phyloP scores from a whole-genome alignment of 2,797 vertebrate species.

The Chelmon rostratus region DNA sequence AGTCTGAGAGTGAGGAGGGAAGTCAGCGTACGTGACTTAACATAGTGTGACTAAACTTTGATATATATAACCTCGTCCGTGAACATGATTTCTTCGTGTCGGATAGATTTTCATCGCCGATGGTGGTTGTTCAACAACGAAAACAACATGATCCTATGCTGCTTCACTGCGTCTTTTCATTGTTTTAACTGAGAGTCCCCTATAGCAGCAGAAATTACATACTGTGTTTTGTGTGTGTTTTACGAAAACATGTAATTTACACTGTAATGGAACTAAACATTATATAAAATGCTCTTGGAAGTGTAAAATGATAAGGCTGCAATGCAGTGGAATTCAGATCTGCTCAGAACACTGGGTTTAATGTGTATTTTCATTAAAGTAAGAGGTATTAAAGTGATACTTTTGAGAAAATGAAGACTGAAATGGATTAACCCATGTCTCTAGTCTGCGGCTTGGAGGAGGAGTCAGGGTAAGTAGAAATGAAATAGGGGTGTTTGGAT shows the following conservation, averaged over 20 bases:
- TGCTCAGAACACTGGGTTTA: slow-evolving; percentile 21
- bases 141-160: no score
- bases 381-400: slow-evolving; percentile 21
- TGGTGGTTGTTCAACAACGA: no score
- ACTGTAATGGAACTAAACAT: slow-evolving; percentile 22
- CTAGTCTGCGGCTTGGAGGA: slow-evolving; percentile 13
- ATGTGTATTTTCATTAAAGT: slow-evolving; percentile 28
- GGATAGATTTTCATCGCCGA: no score
- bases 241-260: slow-evolving; percentile 40
- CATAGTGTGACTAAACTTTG: no score
- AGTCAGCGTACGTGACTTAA: no score
- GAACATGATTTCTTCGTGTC: no score
- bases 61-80: no score
- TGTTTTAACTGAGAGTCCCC: no score
- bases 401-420: slow-evolving; percentile 38
- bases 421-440: slow-evolving; percentile 45
- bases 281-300: slow-evolving; percentile 20
- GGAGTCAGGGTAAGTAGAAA: slow-evolving; percentile 28
- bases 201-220: no score
- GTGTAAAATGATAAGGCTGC: slow-evolving; percentile 1
- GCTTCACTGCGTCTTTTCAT: no score
- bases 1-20: no score
- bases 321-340: slow-evolving; percentile 15
- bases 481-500: slow-evolving; percentile 28
- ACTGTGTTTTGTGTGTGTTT: no score